Evolutionary conservation across 2,888 invertebrate species (phyloP).

Genomic region (Synergus umbraculus): DNA sequence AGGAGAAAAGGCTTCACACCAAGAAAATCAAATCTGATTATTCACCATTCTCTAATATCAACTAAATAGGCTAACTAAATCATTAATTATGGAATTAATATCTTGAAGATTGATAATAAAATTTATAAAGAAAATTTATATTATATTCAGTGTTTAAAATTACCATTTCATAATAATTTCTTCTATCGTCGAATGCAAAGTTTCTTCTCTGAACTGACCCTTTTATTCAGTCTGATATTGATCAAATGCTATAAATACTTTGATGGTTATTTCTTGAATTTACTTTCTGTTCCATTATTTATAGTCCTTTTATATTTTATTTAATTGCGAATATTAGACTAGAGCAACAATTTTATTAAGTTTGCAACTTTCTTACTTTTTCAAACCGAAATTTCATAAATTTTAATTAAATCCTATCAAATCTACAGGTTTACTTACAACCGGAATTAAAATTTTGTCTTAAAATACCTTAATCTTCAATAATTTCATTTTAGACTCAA

Average conservation of each 20-base stretch:
- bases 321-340: no score
- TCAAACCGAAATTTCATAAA: no score
- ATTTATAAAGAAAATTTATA: not conserved
- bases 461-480: no score
- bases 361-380: not conserved
- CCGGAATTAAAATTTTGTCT: no score
- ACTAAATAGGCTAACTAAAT: not conserved
- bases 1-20: not conserved
- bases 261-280: not conserved
- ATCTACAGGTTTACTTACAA: no score
- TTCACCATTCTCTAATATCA: not conserved
- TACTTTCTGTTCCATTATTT: not conserved
- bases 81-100: no score
- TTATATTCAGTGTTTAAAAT: not conserved
- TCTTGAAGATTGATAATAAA: no score
- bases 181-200: not conserved
- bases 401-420: no score
- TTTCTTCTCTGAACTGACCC: not conserved
- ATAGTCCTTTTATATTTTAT: not conserved
- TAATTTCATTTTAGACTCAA: no score
- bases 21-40: not conserved
- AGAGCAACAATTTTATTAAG: not conserved
- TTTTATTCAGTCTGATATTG: constrained; percentile 16
- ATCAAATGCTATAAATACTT: constrained; percentile 29
- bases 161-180: not conserved